Evolutionary conservation across 1,140 invertebrate genomes (phyloP), one percentile per base, ranked within the genome.

Genomic region (Bombus waltoni): DNA sequence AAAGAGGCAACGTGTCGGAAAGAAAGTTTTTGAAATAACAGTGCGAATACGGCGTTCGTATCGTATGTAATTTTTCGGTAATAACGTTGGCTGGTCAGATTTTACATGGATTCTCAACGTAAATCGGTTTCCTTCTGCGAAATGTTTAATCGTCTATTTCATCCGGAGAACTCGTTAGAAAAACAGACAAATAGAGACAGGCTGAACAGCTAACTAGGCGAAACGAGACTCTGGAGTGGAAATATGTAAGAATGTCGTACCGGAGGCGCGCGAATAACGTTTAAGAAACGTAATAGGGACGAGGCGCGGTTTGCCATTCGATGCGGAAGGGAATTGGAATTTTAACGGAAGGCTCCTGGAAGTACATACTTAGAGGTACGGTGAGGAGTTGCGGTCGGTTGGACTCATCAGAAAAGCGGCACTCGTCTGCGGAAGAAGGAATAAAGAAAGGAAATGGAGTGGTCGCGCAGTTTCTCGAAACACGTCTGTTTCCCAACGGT

Each of bases 401-500:
- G 44, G 71, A 84, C 44, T 84, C 74, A 25, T 76, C 76, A 72
- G 71, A 79, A 62, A 83, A 87, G 72, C 78, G 57, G 44, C 65
- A 82, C 71, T 72, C 59, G 28, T 25, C 53, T 3, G 73, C 71
- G 47, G 65, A 80, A 80, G 38, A n/a, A 80, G 44, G 44, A 88
- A 81, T 85, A 84, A 88, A 88, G 57, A 44, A 71, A 57, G 57
- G 65, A 85, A 84, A 83, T n/a, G 65, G 72, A 47, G 44, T 57
- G 71, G 68, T 57, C 70, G 87, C 38, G 72, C n/a, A 53, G 47
- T 35, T 85, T 53, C 5, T 70, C 57, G 66, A 78, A 85, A 89
- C 81, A 44, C 62, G 62, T 40, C 73, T 85, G 77, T 88, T 89
- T 89, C 65, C 66, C 62, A 38, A 9, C 65, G 44, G 32, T 18